Evolutionary conservation across 2,797 vertebrate species (phyloP).

Genomic region (Anas capensis): DNA sequence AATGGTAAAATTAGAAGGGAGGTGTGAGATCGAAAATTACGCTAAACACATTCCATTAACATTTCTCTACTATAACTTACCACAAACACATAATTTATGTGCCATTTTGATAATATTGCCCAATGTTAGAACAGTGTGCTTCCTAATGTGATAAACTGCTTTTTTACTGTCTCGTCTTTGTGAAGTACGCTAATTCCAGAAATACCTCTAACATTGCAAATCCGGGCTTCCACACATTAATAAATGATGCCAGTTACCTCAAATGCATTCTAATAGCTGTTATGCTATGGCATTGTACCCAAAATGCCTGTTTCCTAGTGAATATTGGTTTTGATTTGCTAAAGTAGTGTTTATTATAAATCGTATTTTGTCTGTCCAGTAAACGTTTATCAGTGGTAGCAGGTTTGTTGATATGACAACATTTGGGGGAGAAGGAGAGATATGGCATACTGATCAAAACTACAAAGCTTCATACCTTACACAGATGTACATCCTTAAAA

Average conservation of each 20-base stretch:
- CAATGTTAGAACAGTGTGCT: neutral
- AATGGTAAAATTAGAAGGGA: neutral
- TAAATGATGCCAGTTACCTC: neutral
- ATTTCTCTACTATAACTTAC: neutral
- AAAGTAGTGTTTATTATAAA: neutral
- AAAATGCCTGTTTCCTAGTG: neutral
- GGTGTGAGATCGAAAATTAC: neutral
- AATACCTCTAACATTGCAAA: neutral
- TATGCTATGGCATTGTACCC: neutral
- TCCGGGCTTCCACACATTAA: neutral
- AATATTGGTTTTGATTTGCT: neutral
- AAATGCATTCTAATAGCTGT: neutral
- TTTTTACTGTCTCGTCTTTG: neutral
- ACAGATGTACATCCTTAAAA: neutral
- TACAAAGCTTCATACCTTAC: neutral
- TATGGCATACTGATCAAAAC: neutral
- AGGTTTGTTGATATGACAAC: neutral
- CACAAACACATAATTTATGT: neutral
- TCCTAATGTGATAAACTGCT: neutral
- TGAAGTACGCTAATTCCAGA: neutral
- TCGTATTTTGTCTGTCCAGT: neutral
- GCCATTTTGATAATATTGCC: neutral
- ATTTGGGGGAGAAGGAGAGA: neutral
- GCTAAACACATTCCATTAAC: neutral
- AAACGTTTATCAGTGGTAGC: neutral